Evolutionary conservation across 2,113 vertebrate genomes (phyloP).

Genomic region (Cariama cristata): DNA sequence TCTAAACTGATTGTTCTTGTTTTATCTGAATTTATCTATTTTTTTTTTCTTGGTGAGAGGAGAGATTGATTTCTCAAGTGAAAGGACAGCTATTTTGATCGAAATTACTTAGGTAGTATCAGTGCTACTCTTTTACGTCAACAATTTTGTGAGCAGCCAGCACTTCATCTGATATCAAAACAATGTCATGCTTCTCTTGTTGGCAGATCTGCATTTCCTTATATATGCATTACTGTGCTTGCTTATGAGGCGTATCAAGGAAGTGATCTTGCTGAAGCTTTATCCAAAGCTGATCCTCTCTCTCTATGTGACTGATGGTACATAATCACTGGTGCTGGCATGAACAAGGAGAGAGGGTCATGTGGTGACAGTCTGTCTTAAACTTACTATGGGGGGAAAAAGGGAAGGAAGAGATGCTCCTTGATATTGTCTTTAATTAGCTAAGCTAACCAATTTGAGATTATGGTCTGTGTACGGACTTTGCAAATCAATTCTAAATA

Average conservation of each 20-base stretch:
- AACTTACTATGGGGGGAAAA: not conserved
- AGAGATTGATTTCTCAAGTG: not conserved
- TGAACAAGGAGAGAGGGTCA: not conserved
- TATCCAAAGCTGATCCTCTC: not conserved
- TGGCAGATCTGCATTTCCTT: not conserved
- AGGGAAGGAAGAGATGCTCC: not conserved
- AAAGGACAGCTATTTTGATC: not conserved
- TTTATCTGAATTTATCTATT: not conserved
- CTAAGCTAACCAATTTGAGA: not conserved
- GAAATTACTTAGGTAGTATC: not conserved
- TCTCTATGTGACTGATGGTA: not conserved
- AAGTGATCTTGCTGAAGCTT: not conserved
- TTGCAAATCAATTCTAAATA: not conserved
- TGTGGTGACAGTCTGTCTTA: not conserved
- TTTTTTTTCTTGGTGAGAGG: not conserved
- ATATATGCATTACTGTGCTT: not conserved
- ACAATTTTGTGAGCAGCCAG: not conserved
- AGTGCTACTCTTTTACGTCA: not conserved
- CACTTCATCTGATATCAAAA: not conserved
- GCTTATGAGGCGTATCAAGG: fast-evolving
- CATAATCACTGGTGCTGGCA: not conserved
- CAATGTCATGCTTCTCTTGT: not conserved
- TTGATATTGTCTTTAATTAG: not conserved
- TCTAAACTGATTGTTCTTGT: not conserved
- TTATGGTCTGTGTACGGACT: not conserved